Evolutionary conservation across 2,113 vertebrate species (phyloP).

Genomic region (Puma concolor): DNA sequence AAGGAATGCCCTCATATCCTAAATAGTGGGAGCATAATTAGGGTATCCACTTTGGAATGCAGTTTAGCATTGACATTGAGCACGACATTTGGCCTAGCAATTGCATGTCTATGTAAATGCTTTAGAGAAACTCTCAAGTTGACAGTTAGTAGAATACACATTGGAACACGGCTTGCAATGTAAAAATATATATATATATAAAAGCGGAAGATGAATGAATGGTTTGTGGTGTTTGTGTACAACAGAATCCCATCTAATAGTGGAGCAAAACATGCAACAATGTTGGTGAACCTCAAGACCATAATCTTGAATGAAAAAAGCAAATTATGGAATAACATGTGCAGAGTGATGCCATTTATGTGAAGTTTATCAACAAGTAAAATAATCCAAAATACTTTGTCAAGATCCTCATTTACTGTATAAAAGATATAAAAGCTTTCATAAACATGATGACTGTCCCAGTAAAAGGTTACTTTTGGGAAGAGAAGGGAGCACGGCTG

Average conservation of each 20-base stretch:
- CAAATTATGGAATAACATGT: background rate
- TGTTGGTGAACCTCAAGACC: background rate
- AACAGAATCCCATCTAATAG: background rate
- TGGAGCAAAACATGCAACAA: background rate
- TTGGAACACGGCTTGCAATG: background rate
- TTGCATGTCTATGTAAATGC: background rate
- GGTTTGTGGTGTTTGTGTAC: background rate
- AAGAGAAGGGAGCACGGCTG: background rate
- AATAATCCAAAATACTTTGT: background rate
- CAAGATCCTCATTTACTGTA: background rate
- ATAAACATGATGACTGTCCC: background rate
- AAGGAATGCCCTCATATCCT: background rate
- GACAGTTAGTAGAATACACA: background rate
- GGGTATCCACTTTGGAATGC: background rate
- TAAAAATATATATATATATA: background rate
- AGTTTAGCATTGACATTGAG: background rate
- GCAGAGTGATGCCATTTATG: background rate
- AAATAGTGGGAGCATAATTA: background rate
- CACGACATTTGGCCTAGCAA: background rate
- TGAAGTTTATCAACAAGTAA: background rate
- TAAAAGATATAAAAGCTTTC: background rate
- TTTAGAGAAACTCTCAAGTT: background rate
- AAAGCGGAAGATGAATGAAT: background rate
- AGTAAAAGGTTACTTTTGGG: background rate
- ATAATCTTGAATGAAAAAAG: background rate